Evolutionary conservation across 2,113 vertebrate genomes (phyloP), one percentile per base, ranked within the genome.

Genomic region (Apodemus sylvaticus): DNA sequence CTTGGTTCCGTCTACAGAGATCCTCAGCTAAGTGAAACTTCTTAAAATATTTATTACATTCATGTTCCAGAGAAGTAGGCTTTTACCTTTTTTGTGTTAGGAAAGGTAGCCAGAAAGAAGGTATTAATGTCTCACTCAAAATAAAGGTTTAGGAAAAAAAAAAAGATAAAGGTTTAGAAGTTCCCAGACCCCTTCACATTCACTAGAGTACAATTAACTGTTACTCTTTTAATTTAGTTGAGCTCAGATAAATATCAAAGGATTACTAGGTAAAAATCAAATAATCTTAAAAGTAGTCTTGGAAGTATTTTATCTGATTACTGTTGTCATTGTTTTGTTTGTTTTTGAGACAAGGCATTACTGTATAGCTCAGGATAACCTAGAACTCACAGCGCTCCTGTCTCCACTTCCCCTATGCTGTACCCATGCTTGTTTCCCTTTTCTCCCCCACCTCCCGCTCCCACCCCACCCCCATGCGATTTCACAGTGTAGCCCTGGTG

Each of bases 141-240:
- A 64, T 91, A 55, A 95, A 89, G 51, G 17, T 88, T 89, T 91
- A 26, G 58, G 83, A 79, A 62, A 31, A 66, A 62, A 31, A 66
- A 95, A 89, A 62, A 31, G 73, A 64, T 91, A 55, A 95, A 89
- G 51, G 17, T 88, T 89, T 91, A 26, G 58, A 78, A 79, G 29
- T 90, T 53, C 14, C 7, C 58, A 70, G 60, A 5, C 76, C 76
- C 16, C 90, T 94, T 94, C 87, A 60, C 3, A 87, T 16, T n/a
- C 13, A 42, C 22, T 87, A 36, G n/a, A n/a, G 71, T 83, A 19
- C 14, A 83, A 24, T 88, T 85, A 68, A 73, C 74, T 58, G 82
- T 79, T 82, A 31, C 81, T 85, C 1, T 81, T 91, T 92, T 76
- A 90, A n/a, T 85, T 83, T n/a, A 89, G 13, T 53, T 83, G 83